Evolutionary conservation across 2,888 invertebrate species (phyloP).

Genomic region (Galerucella calmariensis): DNA sequence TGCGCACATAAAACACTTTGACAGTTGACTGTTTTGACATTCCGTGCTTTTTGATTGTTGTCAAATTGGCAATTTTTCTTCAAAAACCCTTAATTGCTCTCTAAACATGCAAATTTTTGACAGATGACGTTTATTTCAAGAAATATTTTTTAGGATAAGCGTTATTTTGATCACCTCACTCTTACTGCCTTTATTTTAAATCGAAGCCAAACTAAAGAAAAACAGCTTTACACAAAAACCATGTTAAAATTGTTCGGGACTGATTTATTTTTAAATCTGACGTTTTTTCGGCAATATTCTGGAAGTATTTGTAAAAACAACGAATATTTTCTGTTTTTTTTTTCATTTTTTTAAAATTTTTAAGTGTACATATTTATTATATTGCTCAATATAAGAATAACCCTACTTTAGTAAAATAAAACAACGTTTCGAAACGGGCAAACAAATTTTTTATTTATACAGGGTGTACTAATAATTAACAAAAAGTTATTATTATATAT

Average conservation of each 20-base stretch:
- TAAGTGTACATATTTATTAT: slow-evolving; percentile 31
- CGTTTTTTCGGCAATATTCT: slow-evolving; percentile 27
- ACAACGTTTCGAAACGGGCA: slow-evolving; percentile 25
- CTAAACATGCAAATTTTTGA: neutral
- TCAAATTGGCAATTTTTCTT: neutral
- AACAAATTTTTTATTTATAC: neutral
- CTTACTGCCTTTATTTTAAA: slow-evolving; percentile 32
- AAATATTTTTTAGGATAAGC: slow-evolving; percentile 2
- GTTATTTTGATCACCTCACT: neutral
- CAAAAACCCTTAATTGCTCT: neutral
- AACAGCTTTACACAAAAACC: slow-evolving; percentile 38
- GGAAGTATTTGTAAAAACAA: slow-evolving; percentile 26
- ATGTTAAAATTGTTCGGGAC: slow-evolving; percentile 32
- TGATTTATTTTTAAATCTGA: slow-evolving; percentile 39
- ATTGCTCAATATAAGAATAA: slow-evolving; percentile 35
- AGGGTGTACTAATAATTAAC: slow-evolving; percentile 2
- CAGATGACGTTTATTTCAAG: neutral
- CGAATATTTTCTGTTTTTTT: slow-evolving; percentile 29
- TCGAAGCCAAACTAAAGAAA: slow-evolving; percentile 40
- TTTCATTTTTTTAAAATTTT: neutral
- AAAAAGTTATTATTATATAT: no score
- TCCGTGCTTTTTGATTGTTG: neutral
- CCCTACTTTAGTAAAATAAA: slow-evolving; percentile 22
- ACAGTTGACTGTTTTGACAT: no score
- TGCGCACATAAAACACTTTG: no score